Evolutionary conservation across 2,797 vertebrate genomes (phyloP), one percentile per base, ranked within the genome.

Genomic region (Crossoptilon crossoptilon): DNA sequence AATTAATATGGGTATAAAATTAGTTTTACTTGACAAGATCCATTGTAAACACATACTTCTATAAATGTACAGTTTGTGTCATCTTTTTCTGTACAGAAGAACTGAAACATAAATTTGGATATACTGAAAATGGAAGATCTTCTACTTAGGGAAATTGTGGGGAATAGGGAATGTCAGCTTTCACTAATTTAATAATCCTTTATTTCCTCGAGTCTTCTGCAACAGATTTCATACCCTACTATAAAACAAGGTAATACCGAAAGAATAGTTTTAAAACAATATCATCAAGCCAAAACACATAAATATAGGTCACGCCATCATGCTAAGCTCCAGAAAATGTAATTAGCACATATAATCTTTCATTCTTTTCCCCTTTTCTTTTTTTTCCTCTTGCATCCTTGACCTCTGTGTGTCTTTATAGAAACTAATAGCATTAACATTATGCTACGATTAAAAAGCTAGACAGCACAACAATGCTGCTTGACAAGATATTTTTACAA

Each of bases 391-490:
- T 75, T 94, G 58, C 68, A 96, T 97, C 96, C 95, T 97, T 97
- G 96, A 97, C 96, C 97, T 96, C 84, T 89, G 37, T 91, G 83
- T 94, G 89, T 95, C 95, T 97, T 96, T 94, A 90, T 39, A 94
- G 90, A 96, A 96, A 95, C 96, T 97, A 97, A 97, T 97, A 97
- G 92, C 89, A 95, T 97, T 96, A 95, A 92, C 87, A 94, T 97
- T 96, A 95, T 91, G 90, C 88, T 94, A 82, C 43, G 27, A 97
- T 97, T 97, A 97, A 97, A 97, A 98, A 96, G 87, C 94, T 96
- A 96, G 93, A 96, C 91, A 95, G 92, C 76, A 88, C 91, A 97
- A 97, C 95, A 97, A 97, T 97, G 76, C 81, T 94, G 83, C 89
- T 95, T 96, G 95, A 97, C 93, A 93, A 96, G 96, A 95, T 96